Evolutionary conservation across 2,113 vertebrate genomes (phyloP).

Genomic region (Nycticryphes semicollaris): DNA sequence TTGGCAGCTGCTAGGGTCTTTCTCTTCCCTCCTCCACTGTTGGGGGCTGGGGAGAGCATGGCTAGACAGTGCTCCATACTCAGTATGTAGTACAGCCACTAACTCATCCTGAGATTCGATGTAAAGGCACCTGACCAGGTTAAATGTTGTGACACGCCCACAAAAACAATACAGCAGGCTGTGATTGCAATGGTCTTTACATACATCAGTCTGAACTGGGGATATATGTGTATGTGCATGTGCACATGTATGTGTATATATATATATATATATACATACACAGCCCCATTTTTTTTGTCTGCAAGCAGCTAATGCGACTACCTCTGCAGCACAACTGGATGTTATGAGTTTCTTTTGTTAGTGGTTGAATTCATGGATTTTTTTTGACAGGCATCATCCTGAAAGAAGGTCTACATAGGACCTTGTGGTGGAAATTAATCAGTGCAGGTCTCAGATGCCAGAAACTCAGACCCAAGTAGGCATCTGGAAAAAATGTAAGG

Average conservation of each 20-base stretch:
- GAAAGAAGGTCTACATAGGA: neutral
- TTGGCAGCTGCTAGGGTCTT: neutral
- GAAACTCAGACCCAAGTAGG: neutral
- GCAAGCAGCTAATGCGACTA: neutral
- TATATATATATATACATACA: fast-evolving
- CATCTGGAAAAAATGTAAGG: neutral
- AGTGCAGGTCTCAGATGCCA: neutral
- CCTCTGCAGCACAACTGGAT: neutral
- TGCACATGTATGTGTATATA: fast-evolving
- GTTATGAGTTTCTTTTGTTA: neutral
- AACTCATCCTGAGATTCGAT: neutral
- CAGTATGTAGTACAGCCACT: neutral
- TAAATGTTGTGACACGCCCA: neutral
- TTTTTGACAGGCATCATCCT: neutral
- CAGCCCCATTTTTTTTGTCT: neutral
- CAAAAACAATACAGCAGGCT: neutral
- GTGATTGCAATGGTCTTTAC: neutral
- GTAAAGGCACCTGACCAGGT: neutral
- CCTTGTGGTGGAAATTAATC: neutral
- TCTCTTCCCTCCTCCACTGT: neutral
- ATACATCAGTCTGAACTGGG: neutral
- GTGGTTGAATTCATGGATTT: neutral
- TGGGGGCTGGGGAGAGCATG: neutral
- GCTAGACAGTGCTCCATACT: neutral
- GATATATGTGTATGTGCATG: neutral